Evolutionary conservation across 2,113 vertebrate genomes (phyloP).

Genomic region (Pygoscelis antarcticus): DNA sequence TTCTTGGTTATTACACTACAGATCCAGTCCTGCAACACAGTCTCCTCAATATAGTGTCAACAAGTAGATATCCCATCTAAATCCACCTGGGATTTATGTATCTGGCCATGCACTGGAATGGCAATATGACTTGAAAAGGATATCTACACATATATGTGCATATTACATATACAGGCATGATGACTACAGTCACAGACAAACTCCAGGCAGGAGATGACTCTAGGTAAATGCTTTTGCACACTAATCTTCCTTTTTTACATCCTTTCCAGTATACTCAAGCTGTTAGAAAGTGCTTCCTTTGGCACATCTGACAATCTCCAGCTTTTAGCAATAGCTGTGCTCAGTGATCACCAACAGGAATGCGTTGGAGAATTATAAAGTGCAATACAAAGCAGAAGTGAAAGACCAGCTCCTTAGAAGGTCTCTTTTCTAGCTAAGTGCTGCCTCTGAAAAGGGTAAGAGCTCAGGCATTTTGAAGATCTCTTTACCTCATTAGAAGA

Average conservation of each 20-base stretch:
- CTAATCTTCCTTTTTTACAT: neutral
- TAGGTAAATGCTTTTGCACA: neutral
- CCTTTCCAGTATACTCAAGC: neutral
- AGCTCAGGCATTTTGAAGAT: neutral
- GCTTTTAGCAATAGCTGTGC: neutral
- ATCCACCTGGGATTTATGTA: neutral
- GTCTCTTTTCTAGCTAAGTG: neutral
- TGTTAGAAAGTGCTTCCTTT: neutral
- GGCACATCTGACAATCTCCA: neutral
- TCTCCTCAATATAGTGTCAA: neutral
- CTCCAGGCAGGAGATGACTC: neutral
- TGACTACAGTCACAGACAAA: neutral
- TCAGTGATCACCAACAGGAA: neutral
- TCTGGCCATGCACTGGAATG: neutral
- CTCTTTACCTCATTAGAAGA: neutral
- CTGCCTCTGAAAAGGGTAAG: neutral
- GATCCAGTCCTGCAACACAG: neutral
- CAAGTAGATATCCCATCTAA: neutral
- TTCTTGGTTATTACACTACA: neutral
- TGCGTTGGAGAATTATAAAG: neutral
- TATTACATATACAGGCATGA: neutral
- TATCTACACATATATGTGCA: accelerated
- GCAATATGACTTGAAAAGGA: neutral
- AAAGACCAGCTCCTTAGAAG: neutral
- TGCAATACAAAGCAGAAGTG: neutral